Evolutionary conservation across 2,797 vertebrate species (phyloP).

Genomic region (Setipinna tenuifilis): DNA sequence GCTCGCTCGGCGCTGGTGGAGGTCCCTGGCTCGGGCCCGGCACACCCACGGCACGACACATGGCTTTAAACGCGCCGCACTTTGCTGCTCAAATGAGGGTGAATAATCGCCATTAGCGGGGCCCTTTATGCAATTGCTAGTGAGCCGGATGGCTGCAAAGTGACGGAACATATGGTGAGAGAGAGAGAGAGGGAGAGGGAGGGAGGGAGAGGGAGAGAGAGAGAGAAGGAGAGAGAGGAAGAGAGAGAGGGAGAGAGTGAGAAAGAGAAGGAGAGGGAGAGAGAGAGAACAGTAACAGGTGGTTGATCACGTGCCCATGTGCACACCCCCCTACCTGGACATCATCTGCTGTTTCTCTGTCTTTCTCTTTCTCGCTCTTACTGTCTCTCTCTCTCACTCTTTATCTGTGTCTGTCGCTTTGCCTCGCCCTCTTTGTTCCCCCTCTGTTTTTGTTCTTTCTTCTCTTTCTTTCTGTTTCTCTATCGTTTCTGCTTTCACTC

Average conservation of each 20-base stretch:
- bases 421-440: background rate
- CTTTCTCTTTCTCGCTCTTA: background rate
- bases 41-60: conserved; percentile 11
- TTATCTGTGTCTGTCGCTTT: background rate
- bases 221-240: background rate
- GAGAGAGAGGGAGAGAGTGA: background rate
- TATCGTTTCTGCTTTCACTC: background rate
- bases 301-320: background rate
- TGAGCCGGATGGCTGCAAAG: background rate
- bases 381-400: background rate
- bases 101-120: conserved; percentile 17
- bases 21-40: conserved; percentile 12
- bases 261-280: background rate
- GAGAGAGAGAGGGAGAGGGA: background rate
- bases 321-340: conserved; percentile 1
- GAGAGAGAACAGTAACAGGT: background rate
- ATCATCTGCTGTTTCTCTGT: background rate
- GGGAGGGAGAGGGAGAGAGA: background rate
- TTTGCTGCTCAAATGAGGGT: conserved; percentile 27
- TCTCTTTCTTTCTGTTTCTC: background rate
- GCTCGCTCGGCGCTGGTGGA: conserved; percentile 19
- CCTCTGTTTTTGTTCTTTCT: background rate
- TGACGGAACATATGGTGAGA: background rate
- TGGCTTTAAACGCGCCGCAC: conserved; percentile 27
- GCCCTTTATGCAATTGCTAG: conserved; percentile 12